Conservation (phyloP, 2,888 invertebrate genomes). For the Leucania comma region DNA sequence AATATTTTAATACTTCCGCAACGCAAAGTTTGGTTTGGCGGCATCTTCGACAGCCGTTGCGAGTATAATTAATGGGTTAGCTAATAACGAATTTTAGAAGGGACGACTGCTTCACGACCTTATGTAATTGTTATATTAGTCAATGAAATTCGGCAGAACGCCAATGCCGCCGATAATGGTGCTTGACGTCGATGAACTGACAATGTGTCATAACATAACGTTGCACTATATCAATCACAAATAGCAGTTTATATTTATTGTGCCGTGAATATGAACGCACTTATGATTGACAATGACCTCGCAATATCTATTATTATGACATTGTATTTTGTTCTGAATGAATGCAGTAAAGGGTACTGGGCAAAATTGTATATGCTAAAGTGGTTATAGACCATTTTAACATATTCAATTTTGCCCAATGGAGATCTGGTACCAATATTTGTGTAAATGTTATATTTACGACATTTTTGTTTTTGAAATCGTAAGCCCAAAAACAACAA, state of each 20-base stretch:
- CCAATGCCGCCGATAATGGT: conserved; percentile 46
- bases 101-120: conserved; percentile 59
- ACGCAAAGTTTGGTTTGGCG: conserved; percentile 76
- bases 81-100: conserved; percentile 71
- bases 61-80: conserved; percentile 84
- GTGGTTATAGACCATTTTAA: no score
- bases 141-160: conserved; percentile 25
- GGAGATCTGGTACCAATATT: not conserved
- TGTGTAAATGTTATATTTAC: not conserved
- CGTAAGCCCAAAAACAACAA: conserved; percentile 1
- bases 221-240: conserved; percentile 45
- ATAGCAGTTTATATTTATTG: conserved; percentile 26
- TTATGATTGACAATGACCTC: conserved; percentile 31
- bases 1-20: conserved; percentile 70
- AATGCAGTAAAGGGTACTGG: conserved; percentile 3
- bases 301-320: conserved; percentile 26
- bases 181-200: conserved; percentile 45
- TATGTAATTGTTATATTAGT: conserved; percentile 42
- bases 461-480: not conserved
- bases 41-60: conserved; percentile 86
- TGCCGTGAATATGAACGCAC: conserved; percentile 9
- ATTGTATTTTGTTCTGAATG: not conserved
- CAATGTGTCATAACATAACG: conserved; percentile 41
- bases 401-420: no score
- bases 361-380: not conserved